Evolutionary conservation across 2,888 invertebrate species (phyloP).

Genomic region (Noctua fimbriata): DNA sequence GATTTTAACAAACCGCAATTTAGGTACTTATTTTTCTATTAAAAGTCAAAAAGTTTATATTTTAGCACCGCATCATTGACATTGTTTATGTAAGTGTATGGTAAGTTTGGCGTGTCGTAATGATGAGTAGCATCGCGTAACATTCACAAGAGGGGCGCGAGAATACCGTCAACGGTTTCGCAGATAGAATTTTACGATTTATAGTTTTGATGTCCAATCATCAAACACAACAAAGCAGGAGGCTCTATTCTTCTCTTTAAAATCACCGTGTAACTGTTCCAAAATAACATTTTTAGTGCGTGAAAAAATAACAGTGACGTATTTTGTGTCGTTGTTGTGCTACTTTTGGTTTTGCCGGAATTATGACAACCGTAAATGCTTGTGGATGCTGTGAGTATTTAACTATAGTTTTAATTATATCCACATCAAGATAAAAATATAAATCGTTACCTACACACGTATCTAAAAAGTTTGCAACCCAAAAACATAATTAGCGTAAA

Average conservation of each 20-base stretch:
- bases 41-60: constrained; percentile 16
- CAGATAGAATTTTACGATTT: constrained; percentile 65
- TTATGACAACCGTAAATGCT: constrained; percentile 38
- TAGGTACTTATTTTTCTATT: not conserved
- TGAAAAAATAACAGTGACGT: constrained; percentile 37
- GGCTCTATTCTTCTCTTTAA: constrained; percentile 1
- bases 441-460: not conserved
- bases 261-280: not conserved
- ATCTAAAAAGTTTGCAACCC: not conserved
- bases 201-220: constrained; percentile 62
- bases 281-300: not conserved
- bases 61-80: constrained; percentile 67
- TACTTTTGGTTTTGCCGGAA: not conserved
- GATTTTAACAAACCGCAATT: not conserved
- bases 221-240: constrained; percentile 26
- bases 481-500: not conserved
- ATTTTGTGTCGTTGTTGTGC: constrained; percentile 3
- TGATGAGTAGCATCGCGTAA: constrained; percentile 74
- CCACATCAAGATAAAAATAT: not conserved
- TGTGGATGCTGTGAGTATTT: constrained; percentile 53
- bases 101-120: constrained; percentile 74
- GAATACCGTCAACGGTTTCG: constrained; percentile 65
- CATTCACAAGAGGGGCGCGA: constrained; percentile 67
- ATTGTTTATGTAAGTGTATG: constrained; percentile 80
- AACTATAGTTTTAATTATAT: not conserved